Base-by-base conservation (phyloP, 92 coral and sea anemone genomes). In the Parazoanthus darwini region DNA sequence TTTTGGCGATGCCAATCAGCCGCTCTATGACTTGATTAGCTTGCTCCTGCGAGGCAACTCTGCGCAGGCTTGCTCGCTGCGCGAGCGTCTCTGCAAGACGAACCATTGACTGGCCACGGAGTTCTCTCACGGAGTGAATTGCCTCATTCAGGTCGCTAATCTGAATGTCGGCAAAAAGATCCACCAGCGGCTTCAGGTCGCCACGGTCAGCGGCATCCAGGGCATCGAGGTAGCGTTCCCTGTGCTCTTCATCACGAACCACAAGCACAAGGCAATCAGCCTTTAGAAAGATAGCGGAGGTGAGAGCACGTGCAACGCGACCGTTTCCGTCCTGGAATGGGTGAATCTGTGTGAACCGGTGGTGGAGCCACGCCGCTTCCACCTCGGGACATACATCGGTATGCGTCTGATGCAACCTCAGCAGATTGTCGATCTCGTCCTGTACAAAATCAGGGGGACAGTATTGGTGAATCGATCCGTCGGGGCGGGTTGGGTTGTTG, bases 401-500 rank as follows among this genome's bases (percentile, higher is more conserved):
- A 67, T 67, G 73, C n/a, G 73, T 25, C 73, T 67, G 25, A 67
- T 67, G 73, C 73, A 67, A 25, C 33, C 33, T 25, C 25, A 67
- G n/a, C 73, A 67, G 73, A 25, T 25, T 22, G 33, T 67, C 73
- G 25, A 67, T 67, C 33, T 67, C 73, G 73, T 22, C 73, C 25
- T 22, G 25, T 22, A 67, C 73, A 67, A 20, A 25, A 20, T 67
- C 73, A 67, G 73, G 73, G 33, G 73, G 73, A 25, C 73, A 67
- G 73, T 67, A 67, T 22, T 67, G 73, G 73, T 67, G 73, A 67
- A 67, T 67, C 73, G 73, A 67, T 20, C 73, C 73, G 73, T 67
- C 33, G 25, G 73, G 73, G n/a, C 73, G 73, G 25, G 73, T 67
- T 67, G 73, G 73, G 33, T 67, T 67, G 73, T 67, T 67, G 73